Conservation (phyloP, 35 echinoderm and acorn worm species). For the Heliocidaris erythrogramma region DNA sequence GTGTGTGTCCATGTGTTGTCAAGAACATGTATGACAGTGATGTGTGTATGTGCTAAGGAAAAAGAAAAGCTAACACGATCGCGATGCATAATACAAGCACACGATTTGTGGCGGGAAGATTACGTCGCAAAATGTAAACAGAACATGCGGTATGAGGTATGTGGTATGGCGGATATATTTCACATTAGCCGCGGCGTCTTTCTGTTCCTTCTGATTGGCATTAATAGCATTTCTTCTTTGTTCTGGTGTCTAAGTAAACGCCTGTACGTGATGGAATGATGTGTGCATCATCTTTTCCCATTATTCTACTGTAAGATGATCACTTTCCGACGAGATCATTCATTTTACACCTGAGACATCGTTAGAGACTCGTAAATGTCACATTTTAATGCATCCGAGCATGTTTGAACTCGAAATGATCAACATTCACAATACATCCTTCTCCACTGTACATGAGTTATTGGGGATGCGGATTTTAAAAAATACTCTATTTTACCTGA, state of each 20-base stretch:
- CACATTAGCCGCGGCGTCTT: not conserved
- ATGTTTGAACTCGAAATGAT: not conserved
- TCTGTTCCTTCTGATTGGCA: not conserved
- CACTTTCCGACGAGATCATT: not conserved
- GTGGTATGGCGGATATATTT: not conserved
- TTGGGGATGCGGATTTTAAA: no score
- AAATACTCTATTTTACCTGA: no score
- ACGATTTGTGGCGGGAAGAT: not conserved
- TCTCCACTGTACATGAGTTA: no score
- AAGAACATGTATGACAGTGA: not conserved
- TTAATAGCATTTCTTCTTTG: not conserved
- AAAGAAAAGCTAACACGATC: not conserved
- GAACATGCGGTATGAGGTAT: not conserved
- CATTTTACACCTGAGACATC: not conserved
- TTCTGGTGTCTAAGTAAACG: not conserved
- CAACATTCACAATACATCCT: not conserved
- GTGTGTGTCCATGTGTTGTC: not conserved
- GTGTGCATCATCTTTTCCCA: not conserved
- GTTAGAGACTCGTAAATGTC: no score
- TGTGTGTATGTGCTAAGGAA: not conserved
- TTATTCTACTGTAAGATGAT: not conserved
- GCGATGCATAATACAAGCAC: not conserved
- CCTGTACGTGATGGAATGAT: not conserved
- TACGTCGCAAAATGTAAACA: not conserved
- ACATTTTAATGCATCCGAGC: not conserved